Evolutionary conservation across 2,888 invertebrate genomes (phyloP), one percentile per base, ranked within the genome.

Genomic region (Macaria liturata): DNA sequence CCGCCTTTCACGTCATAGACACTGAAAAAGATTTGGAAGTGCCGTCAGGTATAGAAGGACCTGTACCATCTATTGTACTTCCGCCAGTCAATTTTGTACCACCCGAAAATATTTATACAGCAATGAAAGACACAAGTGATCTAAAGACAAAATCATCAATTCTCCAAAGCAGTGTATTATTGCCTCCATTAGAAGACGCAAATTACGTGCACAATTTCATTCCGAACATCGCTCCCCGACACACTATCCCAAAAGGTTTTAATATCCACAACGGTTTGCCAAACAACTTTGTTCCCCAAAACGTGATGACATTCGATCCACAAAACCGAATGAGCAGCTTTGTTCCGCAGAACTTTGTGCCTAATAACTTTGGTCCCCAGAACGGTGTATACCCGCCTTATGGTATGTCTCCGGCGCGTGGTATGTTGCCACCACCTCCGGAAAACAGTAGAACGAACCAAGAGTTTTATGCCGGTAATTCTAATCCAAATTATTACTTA

Each of bases 11-110:
- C 52, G 80, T 92, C 3, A 84, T 92, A 62, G 83, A 92, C 61
- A 71, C 83, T 0, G 91, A 90, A 1, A 85, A 78, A 61, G 93
- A 93, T 71, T 72, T 93, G 54, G 92, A 92, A 44, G 85, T 91
- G 0, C 93, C 93, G 0, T 67, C 79, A 0, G 92, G 92, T 0
- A 45, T 88, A 0, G 92, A 93, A 73, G 92, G 92, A 0, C 91
- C 91, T 0, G 67, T 86, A 1, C 89, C 92, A 0, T 72, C 80
- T 0, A 65, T 83, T 3, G 84, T 84, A 0, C 62, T 87, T 34
- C 92, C 92, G 0, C 92, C 92, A 1, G 70, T 74, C 0, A 73
- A 78, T 54, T 86, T 77, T 37, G 46, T 54, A 9, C 50, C 49
- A 20, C 46, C 48, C 8, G 55, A 53, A 6, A 30, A 52, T 5